Percentiles rank a stretch among this genome's conserved stretches.
These are phyloP conservation scores for Gopherus flavomarginatus DNA, from an alignment of 2,113 vertebrate genomes.

Conservation along the genomic window DNA sequence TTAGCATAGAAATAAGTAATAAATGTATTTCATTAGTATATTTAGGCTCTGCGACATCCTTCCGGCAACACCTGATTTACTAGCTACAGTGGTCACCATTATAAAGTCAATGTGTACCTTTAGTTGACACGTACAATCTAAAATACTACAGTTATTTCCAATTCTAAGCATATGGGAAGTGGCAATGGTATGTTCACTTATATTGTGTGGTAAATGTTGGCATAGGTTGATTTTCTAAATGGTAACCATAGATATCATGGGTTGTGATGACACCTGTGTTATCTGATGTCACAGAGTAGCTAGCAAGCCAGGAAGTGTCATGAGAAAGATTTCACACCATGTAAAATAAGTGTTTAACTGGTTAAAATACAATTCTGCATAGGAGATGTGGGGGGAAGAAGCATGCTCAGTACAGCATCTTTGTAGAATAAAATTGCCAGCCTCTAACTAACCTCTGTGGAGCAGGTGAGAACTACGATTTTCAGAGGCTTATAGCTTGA, in stretches of 20 bases:
- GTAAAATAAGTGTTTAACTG: background rate
- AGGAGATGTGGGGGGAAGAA: background rate
- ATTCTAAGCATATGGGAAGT: too few species aligned
- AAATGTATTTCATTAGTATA: background rate
- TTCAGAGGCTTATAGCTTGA: background rate
- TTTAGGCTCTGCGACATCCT: background rate
- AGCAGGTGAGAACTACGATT: background rate
- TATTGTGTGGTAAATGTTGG: too few species aligned
- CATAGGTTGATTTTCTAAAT: too few species aligned
- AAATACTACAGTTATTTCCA: background rate
- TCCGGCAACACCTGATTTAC: background rate
- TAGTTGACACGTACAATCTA: background rate
- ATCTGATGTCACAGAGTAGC: background rate
- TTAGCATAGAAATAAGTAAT: too few species aligned
- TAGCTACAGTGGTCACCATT: background rate
- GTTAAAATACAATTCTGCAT: fast-evolving
- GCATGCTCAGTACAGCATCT: background rate
- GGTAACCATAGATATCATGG: too few species aligned
- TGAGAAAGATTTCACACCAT: background rate
- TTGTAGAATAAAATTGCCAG: fast-evolving
- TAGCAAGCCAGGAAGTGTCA: background rate
- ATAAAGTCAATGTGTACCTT: background rate
- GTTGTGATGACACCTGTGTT: background rate
- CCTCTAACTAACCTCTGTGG: background rate
- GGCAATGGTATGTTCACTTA: too few species aligned